phyloP scores from a whole-genome alignment of 37 sponge, comb jelly and placozoan species.

The Mnemiopsis leidyi region DNA sequence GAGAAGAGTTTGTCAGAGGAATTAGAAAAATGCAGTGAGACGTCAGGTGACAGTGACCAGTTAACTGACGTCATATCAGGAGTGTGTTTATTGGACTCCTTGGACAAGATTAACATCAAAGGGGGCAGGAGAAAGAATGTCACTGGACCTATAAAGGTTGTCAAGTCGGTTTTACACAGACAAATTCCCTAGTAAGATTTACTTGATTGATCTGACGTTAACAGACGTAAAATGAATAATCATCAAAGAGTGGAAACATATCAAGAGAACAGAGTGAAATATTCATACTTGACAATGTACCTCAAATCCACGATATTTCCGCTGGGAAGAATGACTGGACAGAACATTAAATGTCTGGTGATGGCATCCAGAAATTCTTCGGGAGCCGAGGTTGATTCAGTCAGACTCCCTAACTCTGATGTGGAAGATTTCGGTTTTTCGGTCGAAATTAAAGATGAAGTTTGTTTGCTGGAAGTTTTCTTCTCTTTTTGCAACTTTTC shows the following conservation, averaged over 20 bases:
- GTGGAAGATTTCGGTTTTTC: background rate
- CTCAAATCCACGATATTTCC: slow-evolving; percentile 29
- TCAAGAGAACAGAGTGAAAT: no score
- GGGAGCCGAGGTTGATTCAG: background rate
- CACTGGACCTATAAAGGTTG: background rate
- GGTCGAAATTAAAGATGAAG: background rate
- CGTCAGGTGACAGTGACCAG: background rate
- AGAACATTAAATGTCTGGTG: background rate
- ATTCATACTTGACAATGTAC: no score
- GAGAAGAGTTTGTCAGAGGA: background rate
- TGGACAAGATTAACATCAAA: background rate
- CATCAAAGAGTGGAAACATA: no score
- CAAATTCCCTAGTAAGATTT: background rate
- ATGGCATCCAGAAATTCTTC: slow-evolving; percentile 49
- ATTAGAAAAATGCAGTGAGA: background rate
- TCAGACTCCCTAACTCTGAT: background rate
- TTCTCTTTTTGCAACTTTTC: background rate
- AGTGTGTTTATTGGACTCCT: slow-evolving; percentile 19
- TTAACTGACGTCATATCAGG: slow-evolving; percentile 1
- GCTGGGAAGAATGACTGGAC: slow-evolving; percentile 55
- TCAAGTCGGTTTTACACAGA: slow-evolving; percentile 42
- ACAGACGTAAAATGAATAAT: no score
- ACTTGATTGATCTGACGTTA: no score
- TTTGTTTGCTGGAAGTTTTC: background rate
- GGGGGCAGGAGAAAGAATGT: background rate